These are phyloP conservation scores for Steinernema feltiae DNA, from an alignment of 1,140 invertebrate species.

Conservation along the genomic window DNA sequence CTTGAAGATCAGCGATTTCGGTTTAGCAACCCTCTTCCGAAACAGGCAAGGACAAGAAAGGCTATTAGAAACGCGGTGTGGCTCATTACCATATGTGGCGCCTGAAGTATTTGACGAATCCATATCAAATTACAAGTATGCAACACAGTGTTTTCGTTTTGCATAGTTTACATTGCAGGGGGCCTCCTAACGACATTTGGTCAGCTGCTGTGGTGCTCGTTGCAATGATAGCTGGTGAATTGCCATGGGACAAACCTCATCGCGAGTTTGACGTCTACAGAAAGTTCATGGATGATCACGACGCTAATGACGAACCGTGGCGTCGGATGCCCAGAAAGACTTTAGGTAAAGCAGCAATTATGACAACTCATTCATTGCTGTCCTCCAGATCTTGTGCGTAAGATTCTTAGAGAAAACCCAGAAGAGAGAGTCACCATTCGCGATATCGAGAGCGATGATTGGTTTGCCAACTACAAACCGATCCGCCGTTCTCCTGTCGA, in stretches of 20 bases:
- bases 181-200: conserved; percentile 91
- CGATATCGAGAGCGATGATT: conserved; percentile 26
- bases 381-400: conserved; percentile 21
- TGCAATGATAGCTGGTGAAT: conserved; percentile 78
- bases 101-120: conserved; percentile 73
- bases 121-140: background rate
- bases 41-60: conserved; percentile 67
- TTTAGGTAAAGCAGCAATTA: no score
- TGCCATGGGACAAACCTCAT: conserved; percentile 40
- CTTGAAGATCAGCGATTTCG: conserved; percentile 93
- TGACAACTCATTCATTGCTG: background rate
- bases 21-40: conserved; percentile 77
- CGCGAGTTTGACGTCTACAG: conserved; percentile 17
- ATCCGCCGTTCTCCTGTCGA: background rate
- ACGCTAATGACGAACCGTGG: conserved; percentile 22
- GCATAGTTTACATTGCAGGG: conserved; percentile 66
- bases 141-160: conserved; percentile 18
- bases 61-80: conserved; percentile 77
- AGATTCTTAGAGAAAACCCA: conserved; percentile 25
- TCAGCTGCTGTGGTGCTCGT: conserved; percentile 88
- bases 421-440: conserved; percentile 8
- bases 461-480: conserved; percentile 28
- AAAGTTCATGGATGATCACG: conserved; percentile 18
- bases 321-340: conserved; percentile 21
- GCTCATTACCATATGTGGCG: conserved; percentile 89